A percentile compares a stretch with the other conserved stretches of the same genome.
Conservation (phyloP, 1,140 invertebrate species). For the Epicauta chinensis region DNA sequence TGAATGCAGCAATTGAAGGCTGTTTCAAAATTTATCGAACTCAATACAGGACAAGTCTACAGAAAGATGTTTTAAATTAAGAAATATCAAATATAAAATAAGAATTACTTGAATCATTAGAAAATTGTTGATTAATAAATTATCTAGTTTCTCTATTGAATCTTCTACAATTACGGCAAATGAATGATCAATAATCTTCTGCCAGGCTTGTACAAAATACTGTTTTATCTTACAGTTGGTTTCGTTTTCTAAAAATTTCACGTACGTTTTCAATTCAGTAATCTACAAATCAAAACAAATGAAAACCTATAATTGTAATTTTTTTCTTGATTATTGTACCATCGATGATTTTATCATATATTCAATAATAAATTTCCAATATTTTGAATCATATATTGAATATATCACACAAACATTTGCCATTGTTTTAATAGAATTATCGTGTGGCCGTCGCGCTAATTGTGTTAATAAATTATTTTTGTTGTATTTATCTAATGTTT, state of each 20-base stretch:
- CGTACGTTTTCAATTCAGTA: slow-evolving; percentile 22
- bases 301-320: slow-evolving; percentile 2
- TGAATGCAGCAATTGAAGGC: slow-evolving; percentile 5
- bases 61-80: neutral
- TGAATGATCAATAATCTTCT: slow-evolving; percentile 24
- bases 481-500: slow-evolving; percentile 23
- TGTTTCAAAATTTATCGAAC: slow-evolving; percentile 5
- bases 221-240: slow-evolving; percentile 10
- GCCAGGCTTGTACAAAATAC: slow-evolving; percentile 32
- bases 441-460: slow-evolving; percentile 17
- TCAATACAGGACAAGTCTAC: slow-evolving; percentile 18
- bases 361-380: slow-evolving; percentile 31
- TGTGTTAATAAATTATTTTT: slow-evolving; percentile 28
- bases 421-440: slow-evolving; percentile 27
- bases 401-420: slow-evolving; percentile 31
- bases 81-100: too few relatives aligned
- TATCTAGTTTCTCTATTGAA: neutral
- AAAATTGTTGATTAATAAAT: slow-evolving; percentile 7
- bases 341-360: slow-evolving; percentile 19
- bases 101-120: slow-evolving; percentile 11
- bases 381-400: slow-evolving; percentile 24
- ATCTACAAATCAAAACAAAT: slow-evolving; percentile 21
- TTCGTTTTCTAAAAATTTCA: slow-evolving; percentile 25
- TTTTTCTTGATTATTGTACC: slow-evolving; percentile 11
- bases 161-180: slow-evolving; percentile 9